Percentiles rank a stretch among this genome's conserved stretches.
phyloP scores from a whole-genome alignment of 2,113 vertebrate species.

The Bambusicola thoracicus region DNA sequence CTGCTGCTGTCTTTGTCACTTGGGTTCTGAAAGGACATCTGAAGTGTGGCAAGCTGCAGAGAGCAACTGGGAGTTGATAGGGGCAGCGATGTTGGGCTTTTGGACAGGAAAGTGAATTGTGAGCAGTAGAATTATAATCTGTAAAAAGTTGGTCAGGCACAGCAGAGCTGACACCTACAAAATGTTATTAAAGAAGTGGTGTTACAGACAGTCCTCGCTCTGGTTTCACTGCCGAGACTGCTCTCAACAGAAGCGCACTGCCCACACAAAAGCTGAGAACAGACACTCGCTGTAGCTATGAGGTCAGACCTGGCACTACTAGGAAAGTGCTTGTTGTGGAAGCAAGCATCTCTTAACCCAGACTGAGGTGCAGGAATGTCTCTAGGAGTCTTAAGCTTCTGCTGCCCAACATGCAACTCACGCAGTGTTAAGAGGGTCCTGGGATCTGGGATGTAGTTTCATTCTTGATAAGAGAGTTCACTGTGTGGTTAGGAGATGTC shows the following conservation, averaged over 20 bases:
- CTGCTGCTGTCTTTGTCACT: not conserved
- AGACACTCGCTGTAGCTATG: not conserved
- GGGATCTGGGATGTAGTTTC: not conserved
- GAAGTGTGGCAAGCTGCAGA: not conserved
- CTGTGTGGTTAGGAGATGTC: not conserved
- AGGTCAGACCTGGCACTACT: not conserved
- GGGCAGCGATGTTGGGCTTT: not conserved
- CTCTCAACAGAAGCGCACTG: not conserved
- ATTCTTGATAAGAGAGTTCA: not conserved
- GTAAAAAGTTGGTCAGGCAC: not conserved
- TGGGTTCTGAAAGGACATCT: not conserved
- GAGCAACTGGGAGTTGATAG: not conserved
- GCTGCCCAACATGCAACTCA: not conserved
- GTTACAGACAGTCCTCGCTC: not conserved
- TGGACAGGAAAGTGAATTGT: not conserved
- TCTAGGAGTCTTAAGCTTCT: not conserved
- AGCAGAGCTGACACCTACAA: not conserved
- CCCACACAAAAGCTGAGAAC: not conserved
- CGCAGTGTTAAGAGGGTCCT: not conserved
- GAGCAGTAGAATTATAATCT: not conserved
- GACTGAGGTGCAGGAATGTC: not conserved
- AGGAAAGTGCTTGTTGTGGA: not conserved
- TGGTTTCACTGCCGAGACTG: not conserved
- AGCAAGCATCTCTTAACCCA: not conserved
- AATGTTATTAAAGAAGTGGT: not conserved